These are phyloP conservation scores for Phalloptychus januarius DNA, from an alignment of 2,797 vertebrate species.

Conservation along the genomic window DNA sequence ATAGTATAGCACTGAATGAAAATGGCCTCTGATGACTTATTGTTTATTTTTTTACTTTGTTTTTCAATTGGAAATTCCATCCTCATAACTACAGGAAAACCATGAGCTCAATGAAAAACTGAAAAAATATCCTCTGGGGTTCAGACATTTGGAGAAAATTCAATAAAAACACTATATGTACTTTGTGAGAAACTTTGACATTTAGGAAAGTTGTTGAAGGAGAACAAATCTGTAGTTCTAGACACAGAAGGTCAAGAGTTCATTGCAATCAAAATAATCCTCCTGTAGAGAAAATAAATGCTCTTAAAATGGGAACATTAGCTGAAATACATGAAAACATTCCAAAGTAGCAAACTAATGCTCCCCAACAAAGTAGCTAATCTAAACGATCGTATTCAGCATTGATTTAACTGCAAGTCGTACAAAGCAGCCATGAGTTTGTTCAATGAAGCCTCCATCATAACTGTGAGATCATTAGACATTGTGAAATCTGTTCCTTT, in stretches of 20 bases:
- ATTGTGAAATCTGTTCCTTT: neutral
- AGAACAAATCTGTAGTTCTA: neutral
- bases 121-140: neutral
- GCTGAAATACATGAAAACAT: neutral
- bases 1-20: neutral
- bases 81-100: neutral
- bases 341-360: neutral
- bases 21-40: neutral
- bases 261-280: neutral
- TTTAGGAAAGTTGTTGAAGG: too few relatives aligned
- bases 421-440: conserved; percentile 10
- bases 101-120: neutral
- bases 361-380: neutral
- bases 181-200: neutral
- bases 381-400: neutral
- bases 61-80: neutral
- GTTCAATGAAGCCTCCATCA: conserved; percentile 6
- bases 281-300: neutral
- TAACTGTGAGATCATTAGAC: conserved; percentile 10
- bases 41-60: neutral
- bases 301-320: neutral
- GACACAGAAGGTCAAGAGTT: neutral
- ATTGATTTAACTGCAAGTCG: conserved; percentile 7
- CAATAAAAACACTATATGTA: neutral
- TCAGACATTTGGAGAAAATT: neutral